Conservation (phyloP, 2,888 invertebrate genomes). For the Atethmia centrago region DNA sequence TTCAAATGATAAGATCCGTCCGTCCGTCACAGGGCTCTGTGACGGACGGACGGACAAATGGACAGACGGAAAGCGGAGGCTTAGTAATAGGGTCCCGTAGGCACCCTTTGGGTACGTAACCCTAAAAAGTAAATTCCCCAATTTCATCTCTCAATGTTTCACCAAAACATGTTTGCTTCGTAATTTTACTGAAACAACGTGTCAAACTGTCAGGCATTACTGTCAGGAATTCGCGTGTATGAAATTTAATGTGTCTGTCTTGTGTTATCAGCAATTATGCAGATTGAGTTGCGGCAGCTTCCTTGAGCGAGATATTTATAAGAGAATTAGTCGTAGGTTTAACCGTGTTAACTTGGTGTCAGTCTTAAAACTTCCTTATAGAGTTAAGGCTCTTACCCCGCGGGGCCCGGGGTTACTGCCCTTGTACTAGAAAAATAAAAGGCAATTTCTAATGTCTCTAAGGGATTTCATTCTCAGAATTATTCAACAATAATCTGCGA, state of each 20-base stretch:
- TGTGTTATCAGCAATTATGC: conserved; percentile 42
- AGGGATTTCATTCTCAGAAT: no score
- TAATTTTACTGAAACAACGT: conserved; percentile 29
- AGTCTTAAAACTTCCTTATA: not conserved
- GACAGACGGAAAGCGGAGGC: not conserved
- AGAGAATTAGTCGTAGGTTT: conserved; percentile 20
- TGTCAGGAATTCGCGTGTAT: conserved; percentile 44
- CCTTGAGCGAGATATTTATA: conserved; percentile 2
- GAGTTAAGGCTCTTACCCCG: no score
- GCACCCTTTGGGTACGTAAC: not conserved
- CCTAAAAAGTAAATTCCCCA: conserved; percentile 8
- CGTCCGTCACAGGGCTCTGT: no score
- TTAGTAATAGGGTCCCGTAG: not conserved
- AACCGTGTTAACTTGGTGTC: not conserved
- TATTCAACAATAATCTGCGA: no score
- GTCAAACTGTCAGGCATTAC: conserved; percentile 50
- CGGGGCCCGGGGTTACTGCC: no score
- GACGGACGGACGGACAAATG: not conserved
- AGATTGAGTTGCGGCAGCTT: conserved; percentile 25
- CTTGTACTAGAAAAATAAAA: no score
- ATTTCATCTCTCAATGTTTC: conserved; percentile 11
- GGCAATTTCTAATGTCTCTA: no score
- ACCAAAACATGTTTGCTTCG: conserved; percentile 52
- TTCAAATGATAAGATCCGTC: not conserved
- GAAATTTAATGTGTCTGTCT: conserved; percentile 48